These are phyloP conservation scores for Drosophila anceps DNA, from an alignment of 2,888 invertebrate species.

Conservation along the genomic window DNA sequence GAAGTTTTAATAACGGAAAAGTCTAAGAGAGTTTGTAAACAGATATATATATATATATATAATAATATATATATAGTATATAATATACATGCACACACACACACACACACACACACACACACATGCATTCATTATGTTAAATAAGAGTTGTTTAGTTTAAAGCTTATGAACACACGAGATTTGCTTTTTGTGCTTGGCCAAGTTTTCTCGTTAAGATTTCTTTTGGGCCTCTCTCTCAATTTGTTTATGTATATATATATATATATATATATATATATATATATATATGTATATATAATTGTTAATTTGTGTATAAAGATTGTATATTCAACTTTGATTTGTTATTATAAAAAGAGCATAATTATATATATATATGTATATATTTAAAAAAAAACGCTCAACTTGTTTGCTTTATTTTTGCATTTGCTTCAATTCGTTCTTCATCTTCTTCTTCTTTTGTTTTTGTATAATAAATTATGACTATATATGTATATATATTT, in stretches of 20 bases:
- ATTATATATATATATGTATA: conserved; percentile 1
- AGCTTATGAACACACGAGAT: conserved; percentile 54
- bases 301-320: conserved; percentile 18
- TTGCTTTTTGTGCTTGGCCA: conserved; percentile 39
- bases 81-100: conserved; percentile 5
- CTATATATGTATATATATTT: conserved; percentile 55
- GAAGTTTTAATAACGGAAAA: conserved; percentile 46
- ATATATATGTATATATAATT: background rate
- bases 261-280: conserved; percentile 1
- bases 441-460: conserved; percentile 24
- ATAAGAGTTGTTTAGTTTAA: conserved; percentile 37
- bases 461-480: conserved; percentile 69
- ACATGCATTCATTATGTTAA: background rate
- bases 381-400: conserved; percentile 50
- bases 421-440: conserved; percentile 44
- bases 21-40: conserved; percentile 35
- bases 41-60: conserved; percentile 22
- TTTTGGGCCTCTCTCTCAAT: conserved; percentile 32
- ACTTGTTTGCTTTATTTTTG: conserved; percentile 61
- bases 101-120: conserved; percentile 19
- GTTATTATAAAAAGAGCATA: conserved; percentile 37
- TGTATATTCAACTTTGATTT: conserved; percentile 28
- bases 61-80: conserved; percentile 1
- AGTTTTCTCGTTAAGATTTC: conserved; percentile 17
- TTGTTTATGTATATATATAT: conserved; percentile 8